Evolutionary conservation across 2,113 vertebrate species (phyloP).

Genomic region (Lipotes vexillifer): DNA sequence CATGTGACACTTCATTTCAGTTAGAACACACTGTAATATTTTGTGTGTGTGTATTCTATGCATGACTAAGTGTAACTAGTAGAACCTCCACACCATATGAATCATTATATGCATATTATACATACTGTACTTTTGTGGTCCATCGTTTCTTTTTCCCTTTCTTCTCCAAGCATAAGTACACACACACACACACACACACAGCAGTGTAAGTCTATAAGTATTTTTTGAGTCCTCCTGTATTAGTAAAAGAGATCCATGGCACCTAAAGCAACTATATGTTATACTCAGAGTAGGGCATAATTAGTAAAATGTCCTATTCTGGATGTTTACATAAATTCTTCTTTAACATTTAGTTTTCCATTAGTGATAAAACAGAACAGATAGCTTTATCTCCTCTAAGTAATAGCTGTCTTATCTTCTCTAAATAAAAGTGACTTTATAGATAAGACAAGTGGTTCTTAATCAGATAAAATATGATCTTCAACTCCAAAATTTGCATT

Average conservation of each 20-base stretch:
- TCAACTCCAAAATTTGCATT: not conserved
- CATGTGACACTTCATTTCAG: not conserved
- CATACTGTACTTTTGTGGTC: accelerated
- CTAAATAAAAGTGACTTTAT: not conserved
- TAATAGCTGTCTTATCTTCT: not conserved
- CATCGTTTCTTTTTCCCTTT: not conserved
- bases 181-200: too few species aligned
- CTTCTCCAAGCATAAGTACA: not conserved
- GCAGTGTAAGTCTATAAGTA: not conserved
- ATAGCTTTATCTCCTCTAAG: not conserved
- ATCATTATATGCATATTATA: not conserved
- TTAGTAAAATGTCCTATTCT: not conserved
- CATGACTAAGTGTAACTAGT: not conserved
- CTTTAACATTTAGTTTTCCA: not conserved
- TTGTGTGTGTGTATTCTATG: not conserved
- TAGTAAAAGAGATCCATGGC: not conserved
- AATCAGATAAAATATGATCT: not conserved
- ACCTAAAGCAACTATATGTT: not conserved
- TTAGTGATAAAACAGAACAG: not conserved
- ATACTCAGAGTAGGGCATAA: not conserved
- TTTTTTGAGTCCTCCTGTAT: not conserved
- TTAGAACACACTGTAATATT: not conserved
- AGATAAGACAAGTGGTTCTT: not conserved
- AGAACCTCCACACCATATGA: not conserved
- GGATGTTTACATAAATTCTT: not conserved